Evolutionary conservation across 2,113 vertebrate genomes (phyloP), one percentile per base, ranked within the genome.

Genomic region (Scomber scombrus): DNA sequence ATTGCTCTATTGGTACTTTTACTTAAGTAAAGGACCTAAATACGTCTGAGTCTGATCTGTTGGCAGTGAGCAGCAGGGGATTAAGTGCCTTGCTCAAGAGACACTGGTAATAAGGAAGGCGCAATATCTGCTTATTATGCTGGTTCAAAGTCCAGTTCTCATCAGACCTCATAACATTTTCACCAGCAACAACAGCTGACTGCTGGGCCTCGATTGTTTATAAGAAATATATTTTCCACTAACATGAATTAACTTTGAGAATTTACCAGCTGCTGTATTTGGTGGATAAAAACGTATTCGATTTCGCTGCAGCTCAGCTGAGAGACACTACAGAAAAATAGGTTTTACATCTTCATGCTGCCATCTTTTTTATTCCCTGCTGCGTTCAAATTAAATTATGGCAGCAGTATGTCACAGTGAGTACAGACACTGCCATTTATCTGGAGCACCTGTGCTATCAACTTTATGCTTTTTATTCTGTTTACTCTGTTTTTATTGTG

Each of bases 301-400:
- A 52, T 64, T 61, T 43, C 13, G 10, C 40, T 46, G 78, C 47
- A 16, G 55, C 29, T 10, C 11, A 47, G 50, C 4, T 79, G 74
- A 86, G 62, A 72, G 85, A 74, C 71, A 69, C 67, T 7, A 21
- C 9, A 46, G 50, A 81, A 52, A 70, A 80, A 61, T 12, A 19
- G 73, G 2, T 74, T 85, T 80, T 40, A 80, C 77, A 54, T 84
- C 78, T 78, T 79, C 18, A 45, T 63, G 75, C 69, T 69, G 62
- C 70, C 60, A 15, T 74, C 69, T 40, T 71, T 26, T 85, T 81
- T 21, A 60, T 75, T 78, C 69, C 49, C 78, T 16, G 3, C 64
- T 82, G 67, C 70, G 65, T 81, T 87, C 49, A 82, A 10, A 85
- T 84, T 79, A 10, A 63, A 76, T 81, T 56, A 11, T 58, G 49